These are phyloP conservation scores for Aphelenchoides avenae DNA, from an alignment of 1,140 invertebrate genomes.

Conservation along the genomic window DNA sequence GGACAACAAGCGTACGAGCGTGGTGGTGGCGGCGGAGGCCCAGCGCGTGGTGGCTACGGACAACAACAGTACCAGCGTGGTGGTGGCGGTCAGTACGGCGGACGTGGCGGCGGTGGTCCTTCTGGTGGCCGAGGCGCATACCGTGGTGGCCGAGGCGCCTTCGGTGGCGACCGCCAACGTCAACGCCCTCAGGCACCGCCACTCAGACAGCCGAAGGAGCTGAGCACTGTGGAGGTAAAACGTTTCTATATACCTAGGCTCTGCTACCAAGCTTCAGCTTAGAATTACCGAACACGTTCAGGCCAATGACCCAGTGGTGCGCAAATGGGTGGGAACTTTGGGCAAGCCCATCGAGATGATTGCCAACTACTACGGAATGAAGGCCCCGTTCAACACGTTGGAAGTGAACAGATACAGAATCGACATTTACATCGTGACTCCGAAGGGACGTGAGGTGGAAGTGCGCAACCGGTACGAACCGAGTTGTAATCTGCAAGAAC, in stretches of 20 bases:
- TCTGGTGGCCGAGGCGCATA: neutral
- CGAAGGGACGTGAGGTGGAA: neutral
- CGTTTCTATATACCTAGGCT: too few species aligned
- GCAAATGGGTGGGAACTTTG: constrained; percentile 5
- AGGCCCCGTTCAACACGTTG: neutral
- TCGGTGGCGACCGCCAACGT: neutral
- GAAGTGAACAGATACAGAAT: neutral
- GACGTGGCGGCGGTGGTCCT: neutral
- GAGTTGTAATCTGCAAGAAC: neutral
- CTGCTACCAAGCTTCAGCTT: too few species aligned
- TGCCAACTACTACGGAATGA: constrained; percentile 11
- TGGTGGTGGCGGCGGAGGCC: neutral
- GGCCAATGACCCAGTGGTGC: constrained; percentile 6
- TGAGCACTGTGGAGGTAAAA: too few species aligned
- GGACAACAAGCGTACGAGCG: neutral
- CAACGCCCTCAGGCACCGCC: neutral
- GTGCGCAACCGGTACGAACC: neutral
- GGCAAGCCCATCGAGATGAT: constrained; percentile 2
- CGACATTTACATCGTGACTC: constrained; percentile 6
- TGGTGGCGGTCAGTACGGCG: neutral
- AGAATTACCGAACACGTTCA: constrained; percentile 3
- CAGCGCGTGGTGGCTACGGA: neutral
- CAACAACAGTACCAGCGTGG: neutral
- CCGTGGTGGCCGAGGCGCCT: neutral
- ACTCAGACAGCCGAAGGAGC: too few species aligned